Percentiles rank a stretch among this genome's conserved stretches.
These are phyloP conservation scores for Pungitius pungitius DNA, from an alignment of 2,113 vertebrate species.

Conservation along the genomic window DNA sequence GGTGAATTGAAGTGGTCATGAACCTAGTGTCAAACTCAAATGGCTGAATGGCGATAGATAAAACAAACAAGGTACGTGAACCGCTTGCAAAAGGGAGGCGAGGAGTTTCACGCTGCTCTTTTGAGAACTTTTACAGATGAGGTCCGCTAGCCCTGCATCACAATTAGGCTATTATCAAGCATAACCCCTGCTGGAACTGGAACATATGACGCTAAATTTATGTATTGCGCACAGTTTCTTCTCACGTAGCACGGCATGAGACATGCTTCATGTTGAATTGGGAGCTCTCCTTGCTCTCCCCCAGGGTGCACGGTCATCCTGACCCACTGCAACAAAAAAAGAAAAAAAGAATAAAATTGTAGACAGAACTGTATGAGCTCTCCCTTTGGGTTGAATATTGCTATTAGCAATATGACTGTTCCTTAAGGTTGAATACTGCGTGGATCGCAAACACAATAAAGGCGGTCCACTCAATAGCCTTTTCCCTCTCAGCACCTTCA, in stretches of 20 bases:
- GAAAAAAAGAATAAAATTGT: conserved; percentile 23
- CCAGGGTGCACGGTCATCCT: conserved; percentile 38
- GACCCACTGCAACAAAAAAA: conserved; percentile 34
- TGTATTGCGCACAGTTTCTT: conserved; percentile 67
- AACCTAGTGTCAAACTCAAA: conserved; percentile 76
- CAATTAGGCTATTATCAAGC: conserved; percentile 59
- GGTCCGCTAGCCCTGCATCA: conserved; percentile 52
- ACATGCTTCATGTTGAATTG: conserved; percentile 65
- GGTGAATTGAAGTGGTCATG: conserved; percentile 77
- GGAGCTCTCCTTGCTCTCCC: conserved; percentile 51
- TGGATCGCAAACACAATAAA: conserved; percentile 37
- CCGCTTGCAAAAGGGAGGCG: conserved; percentile 49
- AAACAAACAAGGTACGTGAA: conserved; percentile 76
- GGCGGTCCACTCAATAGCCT: conserved; percentile 21
- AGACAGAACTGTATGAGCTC: conserved; percentile 57
- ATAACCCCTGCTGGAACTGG: conserved; percentile 55
- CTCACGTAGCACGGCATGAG: conserved; percentile 53
- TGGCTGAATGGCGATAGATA: conserved; percentile 76
- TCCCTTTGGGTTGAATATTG: conserved; percentile 53
- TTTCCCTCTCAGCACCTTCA: conserved; percentile 36
- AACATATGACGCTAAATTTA: conserved; percentile 69
- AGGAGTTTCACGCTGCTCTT: conserved; percentile 20
- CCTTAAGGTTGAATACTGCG: conserved; percentile 41
- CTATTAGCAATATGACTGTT: conserved; percentile 50
- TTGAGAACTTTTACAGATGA: conserved; percentile 71